These are phyloP conservation scores for Pipa parva DNA, from an alignment of 2,113 vertebrate genomes.

Conservation along the genomic window DNA sequence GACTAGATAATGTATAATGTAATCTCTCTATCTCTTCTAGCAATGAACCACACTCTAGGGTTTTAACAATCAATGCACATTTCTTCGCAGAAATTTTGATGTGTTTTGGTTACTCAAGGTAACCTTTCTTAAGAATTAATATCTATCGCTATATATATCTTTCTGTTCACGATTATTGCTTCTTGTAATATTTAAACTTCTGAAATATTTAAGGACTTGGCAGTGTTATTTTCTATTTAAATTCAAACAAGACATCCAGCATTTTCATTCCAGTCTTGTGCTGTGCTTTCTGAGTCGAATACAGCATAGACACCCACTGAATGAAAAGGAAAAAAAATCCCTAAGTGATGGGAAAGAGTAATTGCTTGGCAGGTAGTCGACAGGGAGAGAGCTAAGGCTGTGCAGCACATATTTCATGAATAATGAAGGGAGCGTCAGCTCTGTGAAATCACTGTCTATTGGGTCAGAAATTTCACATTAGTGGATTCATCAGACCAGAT, in stretches of 20 bases:
- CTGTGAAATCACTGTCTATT: slow-evolving; percentile 66
- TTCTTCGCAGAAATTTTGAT: no score
- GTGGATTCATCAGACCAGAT: slow-evolving; percentile 69
- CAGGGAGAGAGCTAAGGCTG: slow-evolving; percentile 56
- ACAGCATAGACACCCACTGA: slow-evolving; percentile 55
- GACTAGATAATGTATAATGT: no score
- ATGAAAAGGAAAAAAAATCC: slow-evolving; percentile 56
- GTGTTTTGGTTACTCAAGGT: no score
- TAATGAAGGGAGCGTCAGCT: slow-evolving; percentile 63
- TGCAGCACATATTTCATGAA: slow-evolving; percentile 66
- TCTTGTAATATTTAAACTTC: slow-evolving; percentile 59
- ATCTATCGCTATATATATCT: background rate
- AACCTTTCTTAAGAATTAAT: background rate
- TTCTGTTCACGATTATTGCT: slow-evolving; percentile 26
- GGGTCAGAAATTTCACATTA: slow-evolving; percentile 75
- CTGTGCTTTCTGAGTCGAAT: slow-evolving; percentile 53
- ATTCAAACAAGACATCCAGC: slow-evolving; percentile 62
- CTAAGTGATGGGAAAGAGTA: slow-evolving; percentile 66
- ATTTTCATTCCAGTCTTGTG: slow-evolving; percentile 59
- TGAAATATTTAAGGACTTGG: slow-evolving; percentile 63
- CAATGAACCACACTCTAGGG: no score
- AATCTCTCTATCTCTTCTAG: no score
- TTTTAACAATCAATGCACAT: no score
- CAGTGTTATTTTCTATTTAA: slow-evolving; percentile 62
- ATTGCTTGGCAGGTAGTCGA: slow-evolving; percentile 62